These are phyloP conservation scores for Caenorhabditis sp. DNA, from an alignment of 2,888 invertebrate genomes.

Conservation along the genomic window DNA sequence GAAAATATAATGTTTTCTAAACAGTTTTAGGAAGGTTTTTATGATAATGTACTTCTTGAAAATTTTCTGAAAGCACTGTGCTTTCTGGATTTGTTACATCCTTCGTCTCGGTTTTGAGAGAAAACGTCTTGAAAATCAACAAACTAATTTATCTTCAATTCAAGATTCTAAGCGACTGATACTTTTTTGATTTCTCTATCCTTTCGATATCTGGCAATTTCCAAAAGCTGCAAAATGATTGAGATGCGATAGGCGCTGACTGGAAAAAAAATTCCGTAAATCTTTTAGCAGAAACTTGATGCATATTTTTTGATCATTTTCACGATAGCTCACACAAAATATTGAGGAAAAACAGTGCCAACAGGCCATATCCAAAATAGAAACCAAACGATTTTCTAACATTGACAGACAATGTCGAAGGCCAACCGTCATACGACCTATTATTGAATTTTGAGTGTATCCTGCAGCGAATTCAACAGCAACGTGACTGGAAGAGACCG, in stretches of 20 bases:
- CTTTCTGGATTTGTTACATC: no score
- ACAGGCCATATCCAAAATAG: background rate
- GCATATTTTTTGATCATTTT: background rate
- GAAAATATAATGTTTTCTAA: no score
- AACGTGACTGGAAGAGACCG: no score
- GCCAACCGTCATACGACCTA: background rate
- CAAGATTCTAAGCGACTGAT: background rate
- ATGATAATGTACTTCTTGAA: no score
- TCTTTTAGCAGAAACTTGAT: no score
- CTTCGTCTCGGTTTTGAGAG: no score
- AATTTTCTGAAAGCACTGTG: no score
- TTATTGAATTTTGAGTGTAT: background rate
- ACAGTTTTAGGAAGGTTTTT: no score
- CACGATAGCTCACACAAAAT: background rate
- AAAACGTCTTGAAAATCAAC: background rate
- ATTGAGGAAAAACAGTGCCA: background rate
- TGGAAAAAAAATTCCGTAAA: background rate
- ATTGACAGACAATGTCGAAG: background rate
- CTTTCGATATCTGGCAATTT: background rate
- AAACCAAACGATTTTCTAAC: background rate
- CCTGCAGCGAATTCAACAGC: background rate
- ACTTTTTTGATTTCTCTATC: background rate
- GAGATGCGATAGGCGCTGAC: background rate
- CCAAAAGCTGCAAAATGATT: background rate
- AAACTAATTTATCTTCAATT: background rate